Evolutionary conservation across 2,797 vertebrate genomes (phyloP), one percentile per base, ranked within the genome.

Genomic region (Eulemur coronatus): DNA sequence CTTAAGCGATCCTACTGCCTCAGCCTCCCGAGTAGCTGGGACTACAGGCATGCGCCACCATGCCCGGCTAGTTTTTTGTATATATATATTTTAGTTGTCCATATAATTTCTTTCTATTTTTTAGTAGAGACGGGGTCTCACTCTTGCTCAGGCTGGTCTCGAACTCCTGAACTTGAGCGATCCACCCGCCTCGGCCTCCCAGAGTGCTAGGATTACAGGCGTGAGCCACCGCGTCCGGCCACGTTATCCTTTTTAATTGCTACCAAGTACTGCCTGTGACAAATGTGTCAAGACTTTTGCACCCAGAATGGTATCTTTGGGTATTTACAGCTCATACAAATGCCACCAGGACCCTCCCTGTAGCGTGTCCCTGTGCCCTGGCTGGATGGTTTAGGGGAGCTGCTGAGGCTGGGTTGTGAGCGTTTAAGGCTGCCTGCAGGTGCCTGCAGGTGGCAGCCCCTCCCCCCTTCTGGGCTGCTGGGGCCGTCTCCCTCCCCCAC

Each of bases 301-400:
- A 0, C 46, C 38, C 80, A 30, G 38, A 22, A 3, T 0, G 20
- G 59, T 10, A 1, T 33, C 50, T 17, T 76, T 35, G 70, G 48
- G 41, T 2, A 5, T 30, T 84, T 79, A 70, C 67, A 41, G 20
- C 20, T 41, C 38, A 38, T 17, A 43, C 15, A 35, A 4, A n/a
- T 3, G 50, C 26, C 2, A 0, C 70, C 0, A 0, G 20, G 76
- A 28, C 57, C 50, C 26, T 65, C 35, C 12, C 7, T 14, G 4
- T 6, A 8, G 12, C 8, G 24, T 0, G 46, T 67, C 6, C 57
- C 9, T 12, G 15, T 20, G 11, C 10, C 28, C 20, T 7, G 14
- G 52, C 61, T 35, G 10, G 17, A 17, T 35, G 73, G 57, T 12
- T 2, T 17, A 67, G 28, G 75, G n/a, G 22, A 0, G 22, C 2